Percentiles rank a stretch among this genome's conserved stretches.
phyloP scores from a whole-genome alignment of 2,888 invertebrate genomes.

The Melinaea menophilus region DNA sequence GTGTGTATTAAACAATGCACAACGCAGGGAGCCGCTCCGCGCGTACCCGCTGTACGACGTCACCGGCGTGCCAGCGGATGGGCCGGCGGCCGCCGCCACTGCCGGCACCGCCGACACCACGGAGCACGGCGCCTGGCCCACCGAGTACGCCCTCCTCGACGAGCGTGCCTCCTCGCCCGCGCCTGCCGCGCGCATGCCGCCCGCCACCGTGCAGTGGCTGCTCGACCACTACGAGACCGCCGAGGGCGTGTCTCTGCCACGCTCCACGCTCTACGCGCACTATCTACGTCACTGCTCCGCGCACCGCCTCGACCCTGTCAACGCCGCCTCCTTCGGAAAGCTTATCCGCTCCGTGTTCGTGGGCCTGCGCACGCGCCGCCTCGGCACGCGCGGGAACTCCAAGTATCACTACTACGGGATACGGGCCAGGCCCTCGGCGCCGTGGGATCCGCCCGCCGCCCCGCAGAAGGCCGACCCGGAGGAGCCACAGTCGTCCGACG shows the following conservation, averaged over 20 bases:
- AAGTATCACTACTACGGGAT: conserved; percentile 99
- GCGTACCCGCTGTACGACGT: conserved; percentile 75
- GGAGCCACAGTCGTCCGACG: conserved; percentile 23
- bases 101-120: conserved; percentile 28
- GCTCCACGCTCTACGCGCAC: conserved; percentile 97
- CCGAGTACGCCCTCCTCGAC: conserved; percentile 68
- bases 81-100: conserved; percentile 58
- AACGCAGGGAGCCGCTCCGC: conserved; percentile 83
- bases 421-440: conserved; percentile 84
- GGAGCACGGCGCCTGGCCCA: conserved; percentile 41
- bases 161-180: conserved; percentile 59
- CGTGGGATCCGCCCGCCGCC: conserved; percentile 31
- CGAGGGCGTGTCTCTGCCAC: conserved; percentile 92
- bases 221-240: conserved; percentile 99
- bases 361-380: conserved; percentile 94
- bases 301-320: conserved; percentile 97
- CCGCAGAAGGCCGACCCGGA: conserved; percentile 23
- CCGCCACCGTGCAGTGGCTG: conserved; percentile 96
- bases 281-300: conserved; percentile 96
- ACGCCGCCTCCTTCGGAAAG: conserved; percentile 99
- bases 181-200: conserved; percentile 67
- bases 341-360: conserved; percentile 98
- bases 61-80: conserved; percentile 53
- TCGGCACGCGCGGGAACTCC: conserved; percentile 98
- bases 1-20: too few relatives aligned